These are phyloP conservation scores for Lutjanus argentimaculatus DNA, from an alignment of 2,797 vertebrate genomes.

Conservation along the genomic window DNA sequence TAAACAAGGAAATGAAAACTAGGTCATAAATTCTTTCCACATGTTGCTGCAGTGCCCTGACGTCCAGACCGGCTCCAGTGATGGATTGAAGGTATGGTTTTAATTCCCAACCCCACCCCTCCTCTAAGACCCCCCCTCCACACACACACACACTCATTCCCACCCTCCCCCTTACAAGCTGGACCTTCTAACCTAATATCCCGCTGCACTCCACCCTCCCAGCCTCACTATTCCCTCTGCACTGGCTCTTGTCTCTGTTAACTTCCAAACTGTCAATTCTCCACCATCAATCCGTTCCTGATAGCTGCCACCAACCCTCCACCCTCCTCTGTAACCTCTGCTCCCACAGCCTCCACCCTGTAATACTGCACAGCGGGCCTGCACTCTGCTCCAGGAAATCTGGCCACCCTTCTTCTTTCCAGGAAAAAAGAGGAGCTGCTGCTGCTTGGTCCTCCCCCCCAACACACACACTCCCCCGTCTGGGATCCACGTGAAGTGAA, in stretches of 20 bases:
- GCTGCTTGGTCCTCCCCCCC: background rate
- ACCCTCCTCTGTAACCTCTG: slow-evolving; percentile 21
- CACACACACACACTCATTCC: slow-evolving; percentile 15
- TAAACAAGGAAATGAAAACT: slow-evolving; percentile 89
- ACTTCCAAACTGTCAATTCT: slow-evolving; percentile 67
- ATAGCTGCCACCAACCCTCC: slow-evolving; percentile 1
- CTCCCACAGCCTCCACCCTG: slow-evolving; percentile 31
- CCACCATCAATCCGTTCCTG: slow-evolving; percentile 47
- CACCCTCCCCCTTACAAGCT: slow-evolving; percentile 26
- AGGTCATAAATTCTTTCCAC: slow-evolving; percentile 91
- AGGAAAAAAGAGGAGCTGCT: slow-evolving; percentile 43
- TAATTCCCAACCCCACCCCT: slow-evolving; percentile 72
- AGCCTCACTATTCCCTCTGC: slow-evolving; percentile 46
- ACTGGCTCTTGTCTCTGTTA: slow-evolving; percentile 57
- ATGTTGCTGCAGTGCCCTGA: slow-evolving; percentile 82
- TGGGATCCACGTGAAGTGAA: slow-evolving; percentile 4
- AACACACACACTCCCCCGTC: background rate
- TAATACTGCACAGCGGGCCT: slow-evolving; percentile 48
- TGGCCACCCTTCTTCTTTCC: slow-evolving; percentile 39
- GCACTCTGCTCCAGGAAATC: slow-evolving; percentile 44
- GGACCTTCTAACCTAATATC: slow-evolving; percentile 70
- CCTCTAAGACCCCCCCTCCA: slow-evolving; percentile 16
- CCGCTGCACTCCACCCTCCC: slow-evolving; percentile 57
- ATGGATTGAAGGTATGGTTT: slow-evolving; percentile 86
- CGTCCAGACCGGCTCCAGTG: slow-evolving; percentile 78